Conservation (phyloP, 2,113 vertebrate genomes). For the Cranoglanis bouderius region DNA sequence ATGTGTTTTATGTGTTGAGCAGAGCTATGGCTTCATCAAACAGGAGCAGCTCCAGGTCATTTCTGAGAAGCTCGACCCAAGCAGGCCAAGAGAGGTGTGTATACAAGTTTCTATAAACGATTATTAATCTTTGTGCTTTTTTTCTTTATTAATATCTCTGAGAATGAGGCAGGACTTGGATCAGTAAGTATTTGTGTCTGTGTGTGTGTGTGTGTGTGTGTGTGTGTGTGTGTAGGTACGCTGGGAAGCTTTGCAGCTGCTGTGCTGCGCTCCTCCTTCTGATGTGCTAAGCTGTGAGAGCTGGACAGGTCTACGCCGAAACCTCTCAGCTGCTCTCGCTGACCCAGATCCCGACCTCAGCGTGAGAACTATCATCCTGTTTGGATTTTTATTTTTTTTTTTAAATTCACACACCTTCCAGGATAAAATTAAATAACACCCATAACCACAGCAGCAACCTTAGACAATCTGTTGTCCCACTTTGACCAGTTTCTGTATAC, state of each 20-base stretch:
- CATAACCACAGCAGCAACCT: neutral
- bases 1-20: conserved; percentile 56
- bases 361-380: conserved; percentile 72
- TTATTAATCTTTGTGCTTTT: neutral
- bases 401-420: neutral
- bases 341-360: conserved; percentile 84
- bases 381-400: neutral
- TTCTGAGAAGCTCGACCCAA: conserved; percentile 83
- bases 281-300: conserved; percentile 88
- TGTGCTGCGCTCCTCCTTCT: conserved; percentile 85
- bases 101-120: neutral
- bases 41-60: conserved; percentile 91
- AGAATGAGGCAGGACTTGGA: neutral
- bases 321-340: conserved; percentile 76
- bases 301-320: conserved; percentile 82
- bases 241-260: conserved; percentile 81
- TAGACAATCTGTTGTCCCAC: neutral
- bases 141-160: neutral
- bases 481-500: neutral
- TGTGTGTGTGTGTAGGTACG: conserved; percentile 75
- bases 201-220: conserved; percentile 46
- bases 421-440: neutral
- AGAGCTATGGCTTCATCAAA: conserved; percentile 92
- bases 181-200: neutral
- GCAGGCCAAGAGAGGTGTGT: conserved; percentile 86